phyloP scores from a whole-genome alignment of 2,797 vertebrate genomes.

The Synaphobranchus kaupii region DNA sequence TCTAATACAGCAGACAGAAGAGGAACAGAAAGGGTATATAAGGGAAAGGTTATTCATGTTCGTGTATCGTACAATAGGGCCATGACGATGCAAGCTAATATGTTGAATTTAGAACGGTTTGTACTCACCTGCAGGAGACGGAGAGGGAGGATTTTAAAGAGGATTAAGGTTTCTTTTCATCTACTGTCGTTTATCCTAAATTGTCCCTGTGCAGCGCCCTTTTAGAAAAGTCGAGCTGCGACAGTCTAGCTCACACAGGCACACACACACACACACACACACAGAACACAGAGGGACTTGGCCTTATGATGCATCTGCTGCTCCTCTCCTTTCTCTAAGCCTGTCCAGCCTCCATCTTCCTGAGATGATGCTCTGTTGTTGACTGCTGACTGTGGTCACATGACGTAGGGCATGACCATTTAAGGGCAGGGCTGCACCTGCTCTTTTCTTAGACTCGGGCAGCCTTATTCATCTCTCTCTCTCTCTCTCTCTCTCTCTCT shows the following conservation, averaged over 20 bases:
- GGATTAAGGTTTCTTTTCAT: conserved; percentile 45
- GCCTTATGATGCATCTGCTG: conserved; percentile 48
- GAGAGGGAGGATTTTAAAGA: conserved; percentile 44
- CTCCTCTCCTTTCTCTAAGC: conserved; percentile 52
- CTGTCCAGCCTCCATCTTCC: conserved; percentile 71
- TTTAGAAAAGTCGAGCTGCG: conserved; percentile 17
- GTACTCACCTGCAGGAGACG: conserved; percentile 66
- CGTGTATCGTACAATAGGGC: not conserved
- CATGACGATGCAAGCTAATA: conserved; percentile 14
- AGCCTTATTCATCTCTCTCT: not conserved
- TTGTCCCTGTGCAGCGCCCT: conserved; percentile 43
- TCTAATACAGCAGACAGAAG: not conserved
- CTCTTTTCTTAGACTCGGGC: conserved; percentile 37
- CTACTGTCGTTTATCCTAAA: conserved; percentile 23
- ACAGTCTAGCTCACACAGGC: conserved; percentile 20
- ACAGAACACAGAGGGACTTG: conserved; percentile 23
- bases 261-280: conserved; percentile 46
- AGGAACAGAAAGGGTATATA: conserved; percentile 11
- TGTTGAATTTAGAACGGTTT: conserved; percentile 40
- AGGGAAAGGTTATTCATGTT: not conserved
- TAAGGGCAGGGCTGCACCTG: conserved; percentile 70
- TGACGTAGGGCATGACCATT: conserved; percentile 63
- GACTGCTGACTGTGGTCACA: conserved; percentile 62
- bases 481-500: conserved; percentile 32
- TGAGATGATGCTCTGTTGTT: conserved; percentile 74